Evolutionary conservation across 2,113 vertebrate species (phyloP).

Genomic region (Bambusicola thoracicus): DNA sequence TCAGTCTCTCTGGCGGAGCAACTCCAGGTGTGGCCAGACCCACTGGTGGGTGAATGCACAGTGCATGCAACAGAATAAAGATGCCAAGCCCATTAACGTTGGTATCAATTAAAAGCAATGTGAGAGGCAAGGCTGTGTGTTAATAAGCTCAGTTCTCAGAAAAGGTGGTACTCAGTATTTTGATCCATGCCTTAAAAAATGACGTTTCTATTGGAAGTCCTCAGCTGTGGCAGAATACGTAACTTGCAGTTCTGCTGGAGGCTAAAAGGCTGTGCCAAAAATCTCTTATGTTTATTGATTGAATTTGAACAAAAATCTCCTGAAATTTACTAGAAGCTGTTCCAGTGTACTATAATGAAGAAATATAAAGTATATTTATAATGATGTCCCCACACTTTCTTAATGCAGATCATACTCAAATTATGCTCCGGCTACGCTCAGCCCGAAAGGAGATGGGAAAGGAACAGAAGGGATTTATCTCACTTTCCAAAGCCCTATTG

Average conservation of each 20-base stretch:
- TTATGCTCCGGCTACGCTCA: neutral
- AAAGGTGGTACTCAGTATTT: neutral
- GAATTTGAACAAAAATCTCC: neutral
- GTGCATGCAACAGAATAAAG: neutral
- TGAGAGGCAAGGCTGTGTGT: neutral
- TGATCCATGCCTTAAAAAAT: neutral
- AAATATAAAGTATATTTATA: neutral
- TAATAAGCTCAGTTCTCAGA: neutral
- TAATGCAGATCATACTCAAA: neutral
- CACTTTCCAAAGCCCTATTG: neutral
- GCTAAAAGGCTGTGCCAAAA: neutral
- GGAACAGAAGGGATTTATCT: neutral
- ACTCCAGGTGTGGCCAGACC: neutral
- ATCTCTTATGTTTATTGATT: neutral
- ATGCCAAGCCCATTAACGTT: neutral
- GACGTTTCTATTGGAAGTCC: neutral
- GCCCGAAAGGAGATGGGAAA: neutral
- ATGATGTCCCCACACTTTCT: neutral
- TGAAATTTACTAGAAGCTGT: neutral
- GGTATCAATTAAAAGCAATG: neutral
- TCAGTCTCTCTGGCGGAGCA: neutral
- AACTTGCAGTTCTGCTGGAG: neutral
- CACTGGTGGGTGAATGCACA: neutral
- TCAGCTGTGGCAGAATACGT: neutral
- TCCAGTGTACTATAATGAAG: neutral